Base-by-base conservation (phyloP, 2,888 invertebrate species). In the Antheraea yamamai region DNA sequence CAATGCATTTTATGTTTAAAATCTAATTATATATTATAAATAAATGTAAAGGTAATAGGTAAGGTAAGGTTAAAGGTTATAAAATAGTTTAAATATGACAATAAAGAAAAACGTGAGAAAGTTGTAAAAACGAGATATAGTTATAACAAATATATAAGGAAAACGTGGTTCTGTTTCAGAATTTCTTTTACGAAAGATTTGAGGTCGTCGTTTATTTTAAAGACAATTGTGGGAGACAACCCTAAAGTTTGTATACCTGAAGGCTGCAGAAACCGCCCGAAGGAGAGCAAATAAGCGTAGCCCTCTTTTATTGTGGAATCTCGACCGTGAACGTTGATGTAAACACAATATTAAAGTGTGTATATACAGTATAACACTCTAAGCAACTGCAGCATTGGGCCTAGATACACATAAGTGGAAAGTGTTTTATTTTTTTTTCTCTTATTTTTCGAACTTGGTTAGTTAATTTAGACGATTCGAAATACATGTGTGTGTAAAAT, bases 221-320 rank as follows among this genome's bases (percentile, higher is more conserved):
- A 30, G 64, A 66, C 30, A 30, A 2, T 30, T 30, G 30, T 26
- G 26, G 30, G 47, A 74, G 77, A 12, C 72, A 72, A 72, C 74
- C 74, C 74, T 75, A 75, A 61, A 14, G 26, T 14, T 12, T 64
- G 64, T 64, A 61, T 61, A 30, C 14, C 14, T 75, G 72, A 72
- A 75, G 72, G 47, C 74, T 55, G 26, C 74, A 26, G 16, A n/a
- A 26, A 30, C 71, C 61, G 74, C 74, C 71, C 61, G 58, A 61
- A 75, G 4, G 77, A 78, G 78, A 80, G 76, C 78, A 82, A 82
- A 85, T 81, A 83, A 77, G 26, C 81, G 78, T 78, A 72, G 74
- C 75, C 74, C 79, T 82, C 79, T 83, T 81, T 83, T 82, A 81
- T 81, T 80, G 82, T 79, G 75, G 81, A 82, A 82, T 68, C 58